Evolutionary conservation across 1,140 invertebrate species (phyloP), one percentile per base, ranked within the genome.

Genomic region (Nasonia vitripennis): DNA sequence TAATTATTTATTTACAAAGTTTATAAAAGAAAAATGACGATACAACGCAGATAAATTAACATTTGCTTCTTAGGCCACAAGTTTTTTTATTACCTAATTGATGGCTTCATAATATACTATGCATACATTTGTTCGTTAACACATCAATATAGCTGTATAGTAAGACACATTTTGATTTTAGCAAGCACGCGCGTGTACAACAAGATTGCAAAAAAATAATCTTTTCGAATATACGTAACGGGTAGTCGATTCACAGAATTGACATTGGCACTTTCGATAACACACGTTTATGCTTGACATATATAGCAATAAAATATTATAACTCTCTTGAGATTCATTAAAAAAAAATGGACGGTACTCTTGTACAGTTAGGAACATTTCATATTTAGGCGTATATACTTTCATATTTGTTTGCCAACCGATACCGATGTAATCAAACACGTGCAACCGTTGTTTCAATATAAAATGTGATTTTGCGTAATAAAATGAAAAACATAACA

Each of bases 201-300:
- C 23, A 51, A 74, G 17, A 75, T 74, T 14, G 14, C 37, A 75
- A 75, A 71, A 45, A 31, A 71, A 20, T 75, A 45, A 45, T 41
- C 14, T 17, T 17, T 45, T n/a, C 37, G 37, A 10, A n/a, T 17
- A n/a, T 55, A 4, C 23, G 75, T 51, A 75, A 75, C 20, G 7
- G n/a, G 17, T 2, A 17, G 67, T 45, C 78, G 23, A 81, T 81
- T 81, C 80, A 51, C 67, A 81, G 70, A 70, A 81, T 81, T 55
- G 80, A 81, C 70, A 73, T 71, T 73, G 70, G 70, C 80, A 81
- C 70, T 70, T 45, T 68, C 7, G 27, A n/a, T 45, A 27, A 45
- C 10, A 81, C 20, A 23, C 34, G 34, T 48, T 23, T 48, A 78
- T 55, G 41, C 10, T 41, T 23, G 20, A 12, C 9, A 78, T 55